Evolutionary conservation across 2,113 vertebrate species (phyloP).

Genomic region (Uropsilus gracilis): DNA sequence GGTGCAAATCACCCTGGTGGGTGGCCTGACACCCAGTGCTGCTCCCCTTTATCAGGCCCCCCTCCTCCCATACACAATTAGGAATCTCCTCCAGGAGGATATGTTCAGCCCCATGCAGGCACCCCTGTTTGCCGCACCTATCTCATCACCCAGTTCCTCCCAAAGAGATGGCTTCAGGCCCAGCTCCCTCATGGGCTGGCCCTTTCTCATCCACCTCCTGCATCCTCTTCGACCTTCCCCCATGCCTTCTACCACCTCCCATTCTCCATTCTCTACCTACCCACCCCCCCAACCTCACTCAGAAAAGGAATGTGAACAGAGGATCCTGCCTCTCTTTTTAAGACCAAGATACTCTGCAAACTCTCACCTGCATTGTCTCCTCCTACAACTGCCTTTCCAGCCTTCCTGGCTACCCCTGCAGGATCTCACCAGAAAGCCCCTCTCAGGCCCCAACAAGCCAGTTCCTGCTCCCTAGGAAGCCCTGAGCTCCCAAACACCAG

Average conservation of each 20-base stretch:
- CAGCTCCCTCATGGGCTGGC: no score
- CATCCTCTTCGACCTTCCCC: neutral
- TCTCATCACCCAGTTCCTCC: neutral
- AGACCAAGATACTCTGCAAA: fast-evolving
- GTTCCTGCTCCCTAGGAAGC: neutral
- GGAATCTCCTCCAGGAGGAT: neutral
- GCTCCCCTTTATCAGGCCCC: neutral
- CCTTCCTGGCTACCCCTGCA: neutral
- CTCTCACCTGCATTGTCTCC: neutral
- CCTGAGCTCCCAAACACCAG: neutral
- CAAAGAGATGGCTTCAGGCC: neutral
- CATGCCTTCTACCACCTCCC: no score
- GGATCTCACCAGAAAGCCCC: neutral
- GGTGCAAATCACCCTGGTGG: no score
- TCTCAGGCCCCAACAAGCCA: neutral
- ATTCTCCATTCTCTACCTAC: no score
- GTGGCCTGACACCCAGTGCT: no score
- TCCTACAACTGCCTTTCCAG: no score
- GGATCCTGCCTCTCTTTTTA: neutral
- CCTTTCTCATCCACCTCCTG: fast-evolving
- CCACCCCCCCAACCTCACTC: neutral
- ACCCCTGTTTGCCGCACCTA: neutral
- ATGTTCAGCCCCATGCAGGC: neutral
- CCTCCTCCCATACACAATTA: neutral
- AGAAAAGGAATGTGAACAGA: fast-evolving